A percentile compares a stretch with the other conserved stretches of the same genome.
These are phyloP conservation scores for Hydrozoanthus tunicans DNA, from an alignment of 64 coral and sea anemone genomes.

Conservation along the genomic window DNA sequence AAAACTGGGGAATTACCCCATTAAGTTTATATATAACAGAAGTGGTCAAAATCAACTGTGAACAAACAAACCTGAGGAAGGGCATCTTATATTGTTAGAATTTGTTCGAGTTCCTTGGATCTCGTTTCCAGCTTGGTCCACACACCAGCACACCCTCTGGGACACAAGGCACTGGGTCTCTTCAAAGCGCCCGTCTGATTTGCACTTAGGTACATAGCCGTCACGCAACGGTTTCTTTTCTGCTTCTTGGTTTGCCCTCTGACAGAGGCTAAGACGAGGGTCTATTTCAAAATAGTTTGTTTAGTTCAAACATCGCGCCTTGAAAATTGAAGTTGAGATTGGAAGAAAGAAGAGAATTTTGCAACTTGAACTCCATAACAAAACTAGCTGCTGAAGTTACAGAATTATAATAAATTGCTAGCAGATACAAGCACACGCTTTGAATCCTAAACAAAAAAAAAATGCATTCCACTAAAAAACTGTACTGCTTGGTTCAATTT, in stretches of 20 bases:
- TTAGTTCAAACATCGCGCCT: not conserved
- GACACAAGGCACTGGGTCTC: constrained; percentile 44
- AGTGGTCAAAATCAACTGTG: not conserved
- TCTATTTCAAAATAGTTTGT: constrained; percentile 4
- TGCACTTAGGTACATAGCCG: constrained; percentile 42
- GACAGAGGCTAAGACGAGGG: not conserved
- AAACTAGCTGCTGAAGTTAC: too few relatives aligned
- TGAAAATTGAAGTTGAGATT: not conserved
- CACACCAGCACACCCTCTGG: constrained; percentile 36
- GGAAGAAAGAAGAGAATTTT: too few relatives aligned
- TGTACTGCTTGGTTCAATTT: too few relatives aligned
- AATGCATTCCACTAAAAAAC: too few relatives aligned
- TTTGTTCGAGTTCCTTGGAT: constrained; percentile 35
- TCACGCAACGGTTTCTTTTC: constrained; percentile 22
- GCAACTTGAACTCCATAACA: too few relatives aligned
- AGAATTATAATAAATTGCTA: too few relatives aligned
- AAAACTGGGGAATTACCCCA: not conserved
- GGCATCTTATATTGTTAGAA: constrained; percentile 41
- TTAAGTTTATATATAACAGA: not conserved
- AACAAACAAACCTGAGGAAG: constrained; percentile 29
- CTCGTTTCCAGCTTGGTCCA: constrained; percentile 39
- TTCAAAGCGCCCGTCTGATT: constrained; percentile 43
- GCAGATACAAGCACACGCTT: too few relatives aligned
- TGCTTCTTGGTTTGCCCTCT: constrained; percentile 42
- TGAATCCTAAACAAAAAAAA: too few relatives aligned